These are phyloP conservation scores for Diorhabda elongata DNA, from an alignment of 1,140 invertebrate species.

Conservation along the genomic window DNA sequence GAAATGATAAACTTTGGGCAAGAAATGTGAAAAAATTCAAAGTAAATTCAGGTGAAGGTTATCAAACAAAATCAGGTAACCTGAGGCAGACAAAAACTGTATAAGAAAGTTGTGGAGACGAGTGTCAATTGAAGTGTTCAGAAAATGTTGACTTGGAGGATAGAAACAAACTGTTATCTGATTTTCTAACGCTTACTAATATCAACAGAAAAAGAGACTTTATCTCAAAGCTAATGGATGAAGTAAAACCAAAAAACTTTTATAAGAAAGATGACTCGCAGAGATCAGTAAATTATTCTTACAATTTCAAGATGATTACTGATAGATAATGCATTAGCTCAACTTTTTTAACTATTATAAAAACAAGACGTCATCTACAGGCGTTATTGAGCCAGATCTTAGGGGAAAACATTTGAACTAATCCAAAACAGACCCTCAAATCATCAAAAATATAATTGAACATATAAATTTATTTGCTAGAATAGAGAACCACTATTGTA, in stretches of 20 bases:
- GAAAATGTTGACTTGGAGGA: constrained; percentile 6
- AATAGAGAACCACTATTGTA: too few relatives aligned
- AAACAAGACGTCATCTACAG: too few relatives aligned
- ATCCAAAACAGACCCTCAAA: too few relatives aligned
- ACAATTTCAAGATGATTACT: constrained; percentile 4
- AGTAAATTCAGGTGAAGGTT: constrained; percentile 6
- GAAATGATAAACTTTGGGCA: constrained; percentile 3
- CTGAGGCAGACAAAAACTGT: constrained; percentile 4
- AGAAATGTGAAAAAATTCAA: constrained; percentile 5
- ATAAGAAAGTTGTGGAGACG: constrained; percentile 4
- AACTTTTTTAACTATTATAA: too few relatives aligned
- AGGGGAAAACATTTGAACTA: too few relatives aligned
- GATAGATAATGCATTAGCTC: neutral
- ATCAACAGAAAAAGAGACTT: constrained; percentile 5
- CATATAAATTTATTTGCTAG: too few relatives aligned
- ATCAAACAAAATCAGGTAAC: constrained; percentile 7
- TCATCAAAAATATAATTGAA: too few relatives aligned
- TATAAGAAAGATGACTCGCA: constrained; percentile 6
- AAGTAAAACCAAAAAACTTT: constrained; percentile 4
- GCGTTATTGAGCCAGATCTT: too few relatives aligned
- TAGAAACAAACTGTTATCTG: constrained; percentile 3
- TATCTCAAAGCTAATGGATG: constrained; percentile 6
- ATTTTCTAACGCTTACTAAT: constrained; percentile 6
- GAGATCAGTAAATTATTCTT: constrained; percentile 4
- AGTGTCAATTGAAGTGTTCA: constrained; percentile 5